Percentiles rank a stretch among this genome's conserved stretches.
phyloP scores from a whole-genome alignment of 2,113 vertebrate genomes.

The Vicugna pacos region DNA sequence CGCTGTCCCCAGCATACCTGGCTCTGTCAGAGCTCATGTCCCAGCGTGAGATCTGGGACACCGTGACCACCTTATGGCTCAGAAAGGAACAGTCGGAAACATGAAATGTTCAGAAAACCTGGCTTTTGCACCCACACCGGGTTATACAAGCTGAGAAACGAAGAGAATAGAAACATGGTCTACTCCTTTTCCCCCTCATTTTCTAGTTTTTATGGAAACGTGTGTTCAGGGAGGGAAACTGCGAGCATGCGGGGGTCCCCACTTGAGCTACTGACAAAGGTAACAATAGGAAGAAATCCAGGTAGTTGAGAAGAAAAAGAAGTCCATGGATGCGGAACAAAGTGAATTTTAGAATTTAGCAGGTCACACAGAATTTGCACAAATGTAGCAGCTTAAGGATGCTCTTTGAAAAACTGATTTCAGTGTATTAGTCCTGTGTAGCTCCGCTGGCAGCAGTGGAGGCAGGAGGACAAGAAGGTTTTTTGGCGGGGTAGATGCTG shows the following conservation, averaged over 20 bases:
- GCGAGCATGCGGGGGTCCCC: background rate
- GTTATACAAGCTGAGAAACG: background rate
- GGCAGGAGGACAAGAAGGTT: too few relatives aligned
- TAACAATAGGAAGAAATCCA: background rate
- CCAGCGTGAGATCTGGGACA: background rate
- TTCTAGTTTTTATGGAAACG: background rate
- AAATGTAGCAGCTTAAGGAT: background rate
- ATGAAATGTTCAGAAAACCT: background rate
- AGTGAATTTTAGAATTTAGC: constrained; percentile 20
- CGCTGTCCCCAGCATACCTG: background rate
- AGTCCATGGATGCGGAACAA: background rate
- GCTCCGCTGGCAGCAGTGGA: background rate
- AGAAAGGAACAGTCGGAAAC: background rate
- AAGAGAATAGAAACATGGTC: background rate
- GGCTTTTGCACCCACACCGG: background rate
- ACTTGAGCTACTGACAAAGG: background rate
- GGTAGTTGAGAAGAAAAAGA: background rate
- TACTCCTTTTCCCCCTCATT: background rate
- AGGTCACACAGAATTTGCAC: background rate
- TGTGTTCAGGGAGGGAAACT: background rate
- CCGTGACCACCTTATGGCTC: background rate
- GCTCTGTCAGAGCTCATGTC: background rate
- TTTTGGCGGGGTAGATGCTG: background rate
- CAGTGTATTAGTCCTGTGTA: background rate
- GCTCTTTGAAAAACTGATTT: background rate